A percentile compares a stretch with the other conserved stretches of the same genome.
Evolutionary conservation across 2,888 invertebrate species (phyloP).

Genomic region (Mamestra brassicae): DNA sequence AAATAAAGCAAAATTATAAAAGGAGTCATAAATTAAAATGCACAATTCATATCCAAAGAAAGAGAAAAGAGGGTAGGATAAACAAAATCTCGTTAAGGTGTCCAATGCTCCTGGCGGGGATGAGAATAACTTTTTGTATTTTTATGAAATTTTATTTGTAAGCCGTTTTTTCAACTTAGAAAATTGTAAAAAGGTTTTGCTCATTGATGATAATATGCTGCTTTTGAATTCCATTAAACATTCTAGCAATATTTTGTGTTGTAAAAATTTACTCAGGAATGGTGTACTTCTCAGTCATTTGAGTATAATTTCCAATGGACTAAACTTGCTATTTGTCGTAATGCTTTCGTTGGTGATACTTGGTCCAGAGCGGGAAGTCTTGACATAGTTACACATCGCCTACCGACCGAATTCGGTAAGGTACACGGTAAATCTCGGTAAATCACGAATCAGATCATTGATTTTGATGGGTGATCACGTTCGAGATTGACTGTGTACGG

Average conservation of each 20-base stretch:
- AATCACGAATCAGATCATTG: no score
- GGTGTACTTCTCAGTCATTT: no score
- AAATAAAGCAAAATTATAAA: slow-evolving; percentile 61
- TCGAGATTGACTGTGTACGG: no score
- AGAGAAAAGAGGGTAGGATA: slow-evolving; percentile 45
- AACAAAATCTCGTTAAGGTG: slow-evolving; percentile 48
- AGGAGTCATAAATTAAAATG: slow-evolving; percentile 61
- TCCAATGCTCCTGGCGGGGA: slow-evolving; percentile 30
- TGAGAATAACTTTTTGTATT: slow-evolving; percentile 32
- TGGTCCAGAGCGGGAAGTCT: no score
- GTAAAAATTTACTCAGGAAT: not conserved
- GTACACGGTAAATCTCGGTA: no score
- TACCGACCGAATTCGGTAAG: no score
- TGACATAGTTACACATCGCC: no score
- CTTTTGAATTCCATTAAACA: not conserved
- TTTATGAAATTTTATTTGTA: slow-evolving; percentile 38
- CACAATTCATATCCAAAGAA: slow-evolving; percentile 57
- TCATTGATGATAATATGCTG: not conserved
- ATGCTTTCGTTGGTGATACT: no score
- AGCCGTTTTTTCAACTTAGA: slow-evolving; percentile 28
- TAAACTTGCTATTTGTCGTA: no score
- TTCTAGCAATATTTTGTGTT: not conserved
- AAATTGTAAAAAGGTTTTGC: slow-evolving; percentile 11
- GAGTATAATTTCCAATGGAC: no score
- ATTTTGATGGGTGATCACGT: no score